phyloP scores from a whole-genome alignment of 2,113 vertebrate genomes.

The Mesoclemmys tuberculata region DNA sequence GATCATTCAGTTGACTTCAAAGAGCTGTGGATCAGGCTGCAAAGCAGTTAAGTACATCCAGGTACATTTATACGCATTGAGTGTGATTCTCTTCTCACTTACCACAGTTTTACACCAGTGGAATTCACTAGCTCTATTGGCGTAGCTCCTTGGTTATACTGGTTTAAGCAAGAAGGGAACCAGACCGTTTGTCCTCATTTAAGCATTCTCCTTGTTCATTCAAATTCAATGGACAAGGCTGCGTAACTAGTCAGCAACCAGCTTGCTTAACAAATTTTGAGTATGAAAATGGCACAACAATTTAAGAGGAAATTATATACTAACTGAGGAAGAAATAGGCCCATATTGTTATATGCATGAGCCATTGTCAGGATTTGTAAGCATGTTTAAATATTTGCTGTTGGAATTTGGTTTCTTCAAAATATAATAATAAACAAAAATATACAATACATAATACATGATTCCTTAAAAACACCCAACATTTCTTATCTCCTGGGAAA shows the following conservation, averaged over 20 bases:
- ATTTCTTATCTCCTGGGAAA: not conserved
- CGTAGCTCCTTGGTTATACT: not conserved
- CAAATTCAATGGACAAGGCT: not conserved
- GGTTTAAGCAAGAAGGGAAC: not conserved
- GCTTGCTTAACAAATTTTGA: not conserved
- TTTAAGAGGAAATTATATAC: not conserved
- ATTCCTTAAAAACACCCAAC: not conserved
- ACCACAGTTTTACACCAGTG: not conserved
- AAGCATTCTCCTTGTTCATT: not conserved
- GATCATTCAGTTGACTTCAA: not conserved
- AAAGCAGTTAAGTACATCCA: not conserved
- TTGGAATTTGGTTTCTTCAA: not conserved
- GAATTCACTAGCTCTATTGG: not conserved
- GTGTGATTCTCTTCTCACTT: not conserved
- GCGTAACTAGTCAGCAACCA: not conserved
- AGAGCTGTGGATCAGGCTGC: not conserved
- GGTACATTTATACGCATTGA: fast-evolving
- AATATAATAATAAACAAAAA: conserved; percentile 1
- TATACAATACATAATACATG: not conserved
- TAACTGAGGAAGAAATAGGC: not conserved
- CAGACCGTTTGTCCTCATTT: fast-evolving
- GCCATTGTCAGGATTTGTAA: not conserved
- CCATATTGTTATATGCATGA: not conserved
- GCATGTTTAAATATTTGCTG: not conserved
- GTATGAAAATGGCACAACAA: not conserved